Base-by-base conservation (phyloP, 2,797 vertebrate genomes). In the Melanotaenia maccullochi region DNA sequence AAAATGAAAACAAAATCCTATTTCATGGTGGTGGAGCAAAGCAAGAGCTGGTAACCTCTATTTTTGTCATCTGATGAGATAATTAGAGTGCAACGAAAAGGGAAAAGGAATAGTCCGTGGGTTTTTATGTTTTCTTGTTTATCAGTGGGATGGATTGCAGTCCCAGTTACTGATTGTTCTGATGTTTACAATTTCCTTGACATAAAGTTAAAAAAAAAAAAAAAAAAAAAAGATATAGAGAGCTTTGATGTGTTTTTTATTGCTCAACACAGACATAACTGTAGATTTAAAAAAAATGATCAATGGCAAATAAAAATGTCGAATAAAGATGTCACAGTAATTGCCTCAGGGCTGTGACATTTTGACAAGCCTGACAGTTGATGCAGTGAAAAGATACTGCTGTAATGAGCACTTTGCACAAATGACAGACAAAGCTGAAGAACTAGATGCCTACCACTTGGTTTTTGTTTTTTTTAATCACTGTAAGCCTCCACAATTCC, bases 321-420 rank as follows among this genome's bases (percentile, higher is more conserved):
- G 76, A 49, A 71, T 66, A 67, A 71, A 65, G 49, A 73, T 35
- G 54, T 57, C 40, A 36, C 51, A 49, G 55, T 73, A 65, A 78
- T 72, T 76, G 35, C 57, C 9, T 12, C 24, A 49, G 71, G 42
- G 36, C 51, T n/a, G 52, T 65, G 74, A 71, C 80, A 76, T 58
- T 54, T 42, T 73, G 78, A 83, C 69, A 60, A 20, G 59, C 51
- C 11, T 74, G 76, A 81, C 76, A 73, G 69, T 16, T 74, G 69
- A 71, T 5, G 24, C 35, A 57, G 68, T 25, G 58, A 60, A 51
- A 61, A 67, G 30, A 61, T 12, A 14, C 40, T 40, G 61, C 40
- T 51, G 54, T 73, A 76, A 79, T 76, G 65, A 76, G 71, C 13
- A 1, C 75, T 75, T 71, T 63, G 49, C 52, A 59, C 52, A 47